Base-by-base conservation (phyloP, 35 echinoderm and acorn worm genomes). In the Patiria miniata region DNA sequence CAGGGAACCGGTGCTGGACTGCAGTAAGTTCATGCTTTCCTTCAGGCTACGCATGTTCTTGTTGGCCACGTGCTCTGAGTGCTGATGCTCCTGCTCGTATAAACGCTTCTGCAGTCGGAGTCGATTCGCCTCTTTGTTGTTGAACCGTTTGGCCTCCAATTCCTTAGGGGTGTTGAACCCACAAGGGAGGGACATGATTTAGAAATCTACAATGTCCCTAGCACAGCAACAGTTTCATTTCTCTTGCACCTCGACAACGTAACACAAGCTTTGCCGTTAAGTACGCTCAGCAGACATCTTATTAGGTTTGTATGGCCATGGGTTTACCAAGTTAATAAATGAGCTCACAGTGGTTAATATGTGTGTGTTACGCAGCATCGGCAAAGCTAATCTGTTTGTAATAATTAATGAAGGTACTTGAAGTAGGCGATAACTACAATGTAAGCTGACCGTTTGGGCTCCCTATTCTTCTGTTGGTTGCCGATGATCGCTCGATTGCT, bases 41-140 rank as follows among this genome's bases (percentile, higher is more conserved):
- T 79, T 39, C 10, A 97, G 79, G 12, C 37, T 85, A 29, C 82
- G 36, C 14, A 97, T 90, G 18, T 93, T 86, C 34, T 91, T 92
- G 61, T 97, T 97, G 36, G 83, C 81, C 5, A 91, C 30, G 51
- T 88, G 88, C 61, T 91, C 86, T 10, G 85, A 77, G 69, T 85
- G 79, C 32, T 91, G 91, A 22, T 93, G 84, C 88, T 79, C 80
- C 39, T 85, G 78, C 29, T 65, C 37, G 55, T 84, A 97, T 4
- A 87, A 61, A 23, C 87, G 83, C 36, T 68, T 68, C 40, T 88
- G 52, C 12, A 69, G 61, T 55, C 52, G 34, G 15, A 93, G 59
- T 14, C 95, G 91, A 42, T 91, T 97, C n/a, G 36, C 68, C 85
- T 97, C 95, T 22, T 84, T 93, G 44, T 37, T 21, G 77, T 97